A percentile compares a stretch with the other conserved stretches of the same genome.
Conservation (phyloP, 2,888 invertebrate genomes). For the Quadriops clusia region DNA sequence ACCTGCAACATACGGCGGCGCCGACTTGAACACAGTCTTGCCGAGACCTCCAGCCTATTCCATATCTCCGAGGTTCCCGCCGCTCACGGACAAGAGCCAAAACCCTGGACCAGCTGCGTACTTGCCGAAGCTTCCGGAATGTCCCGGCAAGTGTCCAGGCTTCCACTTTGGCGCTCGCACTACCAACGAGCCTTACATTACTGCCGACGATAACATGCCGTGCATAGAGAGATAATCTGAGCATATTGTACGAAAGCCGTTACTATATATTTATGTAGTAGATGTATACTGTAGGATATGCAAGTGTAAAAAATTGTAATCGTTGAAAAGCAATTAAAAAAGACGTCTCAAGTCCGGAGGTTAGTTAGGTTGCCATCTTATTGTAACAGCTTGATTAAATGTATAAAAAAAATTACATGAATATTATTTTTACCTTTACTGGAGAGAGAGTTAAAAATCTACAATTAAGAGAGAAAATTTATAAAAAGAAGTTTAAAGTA, state of each 20-base stretch:
- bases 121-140: constrained; percentile 36
- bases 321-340: too few relatives aligned
- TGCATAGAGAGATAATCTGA: constrained; percentile 17
- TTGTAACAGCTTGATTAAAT: too few relatives aligned
- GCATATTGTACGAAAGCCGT: constrained; percentile 25
- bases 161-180: constrained; percentile 51
- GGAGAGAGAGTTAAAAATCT: too few relatives aligned
- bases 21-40: constrained; percentile 25
- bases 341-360: too few relatives aligned
- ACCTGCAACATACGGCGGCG: constrained; percentile 34
- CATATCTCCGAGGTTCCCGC: constrained; percentile 19
- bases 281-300: too few relatives aligned
- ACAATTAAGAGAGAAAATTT: too few relatives aligned
- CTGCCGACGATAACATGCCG: constrained; percentile 47
- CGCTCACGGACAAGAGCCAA: constrained; percentile 26
- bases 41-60: constrained; percentile 27
- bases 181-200: constrained; percentile 45
- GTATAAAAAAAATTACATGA: too few relatives aligned
- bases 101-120: constrained; percentile 46
- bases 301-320: too few relatives aligned
- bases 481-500: too few relatives aligned
- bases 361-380: too few relatives aligned
- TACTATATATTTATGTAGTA: too few relatives aligned
- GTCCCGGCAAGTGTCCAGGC: constrained; percentile 36
- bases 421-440: too few relatives aligned